These are phyloP conservation scores for Psylliodes chrysocephalus DNA, from an alignment of 2,888 invertebrate species.

Conservation along the genomic window DNA sequence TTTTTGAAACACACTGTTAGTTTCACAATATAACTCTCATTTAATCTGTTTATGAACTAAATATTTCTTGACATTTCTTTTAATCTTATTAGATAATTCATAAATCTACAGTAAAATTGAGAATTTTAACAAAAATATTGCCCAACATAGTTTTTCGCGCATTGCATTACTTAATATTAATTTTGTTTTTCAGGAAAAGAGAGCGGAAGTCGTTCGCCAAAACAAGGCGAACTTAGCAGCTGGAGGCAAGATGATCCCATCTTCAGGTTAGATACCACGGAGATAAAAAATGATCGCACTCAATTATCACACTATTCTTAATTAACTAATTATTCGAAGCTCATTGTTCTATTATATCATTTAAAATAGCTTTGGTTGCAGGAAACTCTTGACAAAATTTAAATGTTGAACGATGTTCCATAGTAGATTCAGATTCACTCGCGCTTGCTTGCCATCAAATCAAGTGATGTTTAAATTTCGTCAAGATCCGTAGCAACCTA, in stretches of 20 bases:
- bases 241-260: slow-evolving; percentile 69
- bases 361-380: slow-evolving; percentile 11
- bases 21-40: too few relatives aligned
- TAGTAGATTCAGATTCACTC: not conserved
- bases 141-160: too few relatives aligned
- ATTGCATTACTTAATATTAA: not conserved
- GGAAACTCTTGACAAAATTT: not conserved
- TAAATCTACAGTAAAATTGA: too few relatives aligned
- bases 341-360: slow-evolving; percentile 28
- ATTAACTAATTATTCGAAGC: slow-evolving; percentile 20
- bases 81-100: too few relatives aligned
- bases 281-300: slow-evolving; percentile 36
- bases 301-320: slow-evolving; percentile 24
- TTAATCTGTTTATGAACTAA: too few relatives aligned
- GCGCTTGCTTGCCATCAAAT: too few relatives aligned
- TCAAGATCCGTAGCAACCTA: not conserved
- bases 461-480: not conserved
- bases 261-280: slow-evolving; percentile 70
- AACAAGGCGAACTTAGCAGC: slow-evolving; percentile 81
- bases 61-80: too few relatives aligned
- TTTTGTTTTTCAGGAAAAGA: slow-evolving; percentile 78
- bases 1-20: too few relatives aligned
- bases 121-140: too few relatives aligned
- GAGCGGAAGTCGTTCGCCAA: slow-evolving; percentile 90
- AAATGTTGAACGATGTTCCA: not conserved